Evolutionary conservation across 2,888 invertebrate species (phyloP), one percentile per base, ranked within the genome.

Genomic region (Cerastoderma edule): DNA sequence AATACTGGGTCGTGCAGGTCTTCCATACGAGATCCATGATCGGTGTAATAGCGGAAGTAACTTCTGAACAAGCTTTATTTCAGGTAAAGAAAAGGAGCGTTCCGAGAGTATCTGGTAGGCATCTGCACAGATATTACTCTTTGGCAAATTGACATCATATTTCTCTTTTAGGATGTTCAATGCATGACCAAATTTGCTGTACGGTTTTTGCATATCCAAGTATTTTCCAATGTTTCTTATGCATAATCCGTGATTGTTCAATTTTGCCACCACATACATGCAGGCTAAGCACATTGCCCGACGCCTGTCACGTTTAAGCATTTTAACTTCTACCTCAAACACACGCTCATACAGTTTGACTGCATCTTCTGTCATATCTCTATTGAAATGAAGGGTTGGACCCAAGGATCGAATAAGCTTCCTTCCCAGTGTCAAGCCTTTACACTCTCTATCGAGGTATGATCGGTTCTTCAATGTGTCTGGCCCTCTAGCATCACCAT

Each of bases 261-360:
- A 63, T 27, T 67, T 71, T 28, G 48, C 54, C 1, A 63, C 32
- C 0, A 54, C 67, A 70, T 64, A 71, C 10, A 75, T 24, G 46
- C 75, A 75, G 1, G 71, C 71, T 28, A 75, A 30, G 27, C 71
- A 67, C 75, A 71, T 71, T 8, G 67, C 67, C 27, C 67, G 67
- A 33, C 67, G 67, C 1, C 24, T 30, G 30, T 28, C 53, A 3
- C 19, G 19, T 19, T 28, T 13, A 10, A 19, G 10, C 8, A 22
- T 16, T 22, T 46, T 32, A 10, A 75, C 35, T 24, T 75, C 71
- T 27, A 33, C 63, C 27, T 63, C 64, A 46, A 56, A 75, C 8
- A 71, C 71, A 24, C 30, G 63, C 30, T 75, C 75, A 54, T 46
- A 71, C 2, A 71, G 33, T 39, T 64, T 57, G 5, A 53, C 35